phyloP scores from a whole-genome alignment of 2,113 vertebrate genomes.

The Lampris incognitus region DNA sequence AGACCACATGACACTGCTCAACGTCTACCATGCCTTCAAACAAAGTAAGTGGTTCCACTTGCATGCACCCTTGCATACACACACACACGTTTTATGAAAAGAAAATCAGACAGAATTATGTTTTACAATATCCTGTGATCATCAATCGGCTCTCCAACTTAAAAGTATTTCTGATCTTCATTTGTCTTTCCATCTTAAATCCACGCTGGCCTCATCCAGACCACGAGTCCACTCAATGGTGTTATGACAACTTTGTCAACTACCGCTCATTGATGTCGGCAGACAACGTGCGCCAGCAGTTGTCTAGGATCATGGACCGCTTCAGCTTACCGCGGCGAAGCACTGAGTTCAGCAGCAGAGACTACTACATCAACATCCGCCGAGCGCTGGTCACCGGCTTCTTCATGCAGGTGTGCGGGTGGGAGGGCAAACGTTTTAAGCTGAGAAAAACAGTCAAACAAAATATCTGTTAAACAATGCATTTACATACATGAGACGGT shows the following conservation, averaged over 20 bases:
- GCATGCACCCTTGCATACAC: neutral
- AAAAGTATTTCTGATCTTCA: too few species aligned
- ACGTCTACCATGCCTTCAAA: conserved; percentile 98
- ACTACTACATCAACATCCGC: conserved; percentile 95
- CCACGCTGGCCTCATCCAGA: conserved; percentile 72
- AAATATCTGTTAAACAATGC: too few species aligned
- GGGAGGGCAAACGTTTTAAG: neutral
- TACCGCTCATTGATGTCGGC: conserved; percentile 96
- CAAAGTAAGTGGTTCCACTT: conserved; percentile 86
- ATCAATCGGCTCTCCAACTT: too few species aligned
- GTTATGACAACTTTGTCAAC: conserved; percentile 97
- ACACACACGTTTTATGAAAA: accelerated
- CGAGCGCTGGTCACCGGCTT: conserved; percentile 93
- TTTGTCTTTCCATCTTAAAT: neutral
- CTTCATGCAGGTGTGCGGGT: conserved; percentile 89
- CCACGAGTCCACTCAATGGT: conserved; percentile 95
- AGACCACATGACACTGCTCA: conserved; percentile 98
- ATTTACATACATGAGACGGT: too few species aligned
- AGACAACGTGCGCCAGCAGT: conserved; percentile 94
- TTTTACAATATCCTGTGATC: neutral
- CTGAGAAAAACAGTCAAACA: too few species aligned
- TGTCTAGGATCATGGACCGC: conserved; percentile 95
- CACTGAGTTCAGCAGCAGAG: conserved; percentile 93
- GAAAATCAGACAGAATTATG: neutral
- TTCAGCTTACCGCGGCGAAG: conserved; percentile 94